phyloP scores from a whole-genome alignment of 2,113 vertebrate genomes.

The Apteryx owenii region DNA sequence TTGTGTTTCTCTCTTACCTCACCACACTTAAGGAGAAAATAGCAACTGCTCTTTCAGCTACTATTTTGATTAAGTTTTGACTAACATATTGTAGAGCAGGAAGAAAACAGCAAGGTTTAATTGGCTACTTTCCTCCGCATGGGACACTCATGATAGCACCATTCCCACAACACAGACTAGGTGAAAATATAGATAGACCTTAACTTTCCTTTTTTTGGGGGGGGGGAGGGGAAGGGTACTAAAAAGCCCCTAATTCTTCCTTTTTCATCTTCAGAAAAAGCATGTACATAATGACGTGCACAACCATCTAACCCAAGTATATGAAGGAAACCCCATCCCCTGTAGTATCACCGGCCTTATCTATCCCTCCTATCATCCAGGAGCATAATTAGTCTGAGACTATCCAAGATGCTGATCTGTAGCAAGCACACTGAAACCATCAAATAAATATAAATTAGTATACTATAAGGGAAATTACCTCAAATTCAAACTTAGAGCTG shows the following conservation, averaged over 20 bases:
- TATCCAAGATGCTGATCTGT: background rate
- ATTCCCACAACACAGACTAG: background rate
- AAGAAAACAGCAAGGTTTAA: background rate
- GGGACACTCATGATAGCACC: background rate
- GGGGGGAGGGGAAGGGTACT: too few species aligned
- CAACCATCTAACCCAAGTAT: background rate
- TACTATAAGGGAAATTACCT: constrained; percentile 79
- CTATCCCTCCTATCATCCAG: background rate
- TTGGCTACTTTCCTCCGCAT: background rate
- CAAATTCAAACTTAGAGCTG: constrained; percentile 99
- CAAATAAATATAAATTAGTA: background rate
- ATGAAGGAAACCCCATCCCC: background rate
- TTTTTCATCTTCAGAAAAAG: background rate
- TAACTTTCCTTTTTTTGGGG: background rate
- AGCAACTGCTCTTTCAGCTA: background rate
- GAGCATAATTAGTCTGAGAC: background rate
- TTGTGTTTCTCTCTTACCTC: background rate
- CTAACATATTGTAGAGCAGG: background rate
- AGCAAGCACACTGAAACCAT: background rate
- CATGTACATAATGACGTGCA: background rate
- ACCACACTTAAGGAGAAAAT: background rate
- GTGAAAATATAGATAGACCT: background rate
- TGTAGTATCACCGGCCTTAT: background rate
- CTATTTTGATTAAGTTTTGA: background rate
- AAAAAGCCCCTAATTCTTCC: background rate